These are phyloP conservation scores for Porites lutea DNA, from an alignment of 64 coral and sea anemone species.

Conservation along the genomic window DNA sequence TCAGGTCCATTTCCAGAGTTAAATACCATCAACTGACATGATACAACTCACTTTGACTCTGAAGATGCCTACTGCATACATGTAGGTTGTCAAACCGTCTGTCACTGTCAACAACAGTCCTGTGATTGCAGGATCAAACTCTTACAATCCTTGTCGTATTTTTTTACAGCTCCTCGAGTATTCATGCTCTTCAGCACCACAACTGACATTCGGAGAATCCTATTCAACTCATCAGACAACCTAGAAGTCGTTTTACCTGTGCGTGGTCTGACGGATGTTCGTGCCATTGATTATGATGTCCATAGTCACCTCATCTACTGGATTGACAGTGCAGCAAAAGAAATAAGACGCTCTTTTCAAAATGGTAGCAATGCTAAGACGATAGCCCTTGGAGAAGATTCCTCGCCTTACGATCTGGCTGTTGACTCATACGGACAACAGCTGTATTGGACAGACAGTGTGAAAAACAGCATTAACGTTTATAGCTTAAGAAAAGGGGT, in stretches of 20 bases:
- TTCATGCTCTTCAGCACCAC: constrained; percentile 87
- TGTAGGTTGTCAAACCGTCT: too few species aligned
- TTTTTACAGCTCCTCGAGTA: constrained; percentile 66
- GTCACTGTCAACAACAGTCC: too few species aligned
- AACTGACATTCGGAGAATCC: constrained; percentile 65
- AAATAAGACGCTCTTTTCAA: constrained; percentile 66
- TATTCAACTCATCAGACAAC: constrained; percentile 77
- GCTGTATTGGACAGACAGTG: constrained; percentile 89
- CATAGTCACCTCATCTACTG: constrained; percentile 87
- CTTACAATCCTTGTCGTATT: not conserved
- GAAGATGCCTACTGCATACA: too few species aligned
- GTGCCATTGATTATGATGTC: constrained; percentile 81
- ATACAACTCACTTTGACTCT: too few species aligned
- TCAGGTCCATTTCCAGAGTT: not conserved
- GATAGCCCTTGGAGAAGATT: not conserved
- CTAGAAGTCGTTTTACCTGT: constrained; percentile 79
- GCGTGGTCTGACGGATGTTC: constrained; percentile 57
- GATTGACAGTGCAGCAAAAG: constrained; percentile 58
- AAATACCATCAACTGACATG: too few species aligned
- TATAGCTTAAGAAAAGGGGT: constrained; percentile 65
- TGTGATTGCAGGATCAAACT: not conserved
- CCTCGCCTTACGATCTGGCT: constrained; percentile 79
- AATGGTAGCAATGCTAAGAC: constrained; percentile 57
- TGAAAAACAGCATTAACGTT: constrained; percentile 77
- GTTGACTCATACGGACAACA: constrained; percentile 87